phyloP scores from a whole-genome alignment of 2,888 invertebrate species.

The Cephus rjabovi region DNA sequence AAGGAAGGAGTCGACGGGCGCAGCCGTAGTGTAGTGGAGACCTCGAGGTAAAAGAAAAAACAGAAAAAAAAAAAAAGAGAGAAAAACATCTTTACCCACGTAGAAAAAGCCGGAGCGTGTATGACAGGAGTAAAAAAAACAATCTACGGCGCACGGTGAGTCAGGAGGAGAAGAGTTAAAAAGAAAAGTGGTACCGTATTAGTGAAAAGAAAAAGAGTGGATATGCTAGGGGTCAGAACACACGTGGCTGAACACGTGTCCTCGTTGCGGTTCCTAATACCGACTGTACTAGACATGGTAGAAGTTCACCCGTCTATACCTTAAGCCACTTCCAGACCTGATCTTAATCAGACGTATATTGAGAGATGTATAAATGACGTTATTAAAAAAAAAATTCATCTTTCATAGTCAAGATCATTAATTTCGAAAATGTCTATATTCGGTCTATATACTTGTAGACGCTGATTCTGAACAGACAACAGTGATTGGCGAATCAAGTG shows the following conservation, averaged over 20 bases:
- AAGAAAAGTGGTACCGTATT: background rate
- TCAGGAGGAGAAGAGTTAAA: constrained; percentile 13
- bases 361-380: no score
- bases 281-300: background rate
- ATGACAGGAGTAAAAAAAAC: constrained; percentile 3
- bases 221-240: constrained; percentile 24
- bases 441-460: no score
- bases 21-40: constrained; percentile 12
- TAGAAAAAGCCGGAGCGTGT: constrained; percentile 12
- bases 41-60: constrained; percentile 24
- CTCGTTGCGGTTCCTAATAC: constrained; percentile 28
- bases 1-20: constrained; percentile 17
- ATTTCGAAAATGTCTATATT: no score
- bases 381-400: no score
- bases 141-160: constrained; percentile 14
- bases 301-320: background rate
- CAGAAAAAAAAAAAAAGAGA: constrained; percentile 14
- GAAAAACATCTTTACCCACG: constrained; percentile 16
- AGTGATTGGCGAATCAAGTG: constrained; percentile 46
- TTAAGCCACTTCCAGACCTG: no score
- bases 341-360: no score
- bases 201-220: constrained; percentile 12
- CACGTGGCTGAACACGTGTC: constrained; percentile 55
- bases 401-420: no score
- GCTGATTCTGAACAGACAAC: background rate